Conservation (phyloP, 2,888 invertebrate genomes). For the Stratiomys singularior region DNA sequence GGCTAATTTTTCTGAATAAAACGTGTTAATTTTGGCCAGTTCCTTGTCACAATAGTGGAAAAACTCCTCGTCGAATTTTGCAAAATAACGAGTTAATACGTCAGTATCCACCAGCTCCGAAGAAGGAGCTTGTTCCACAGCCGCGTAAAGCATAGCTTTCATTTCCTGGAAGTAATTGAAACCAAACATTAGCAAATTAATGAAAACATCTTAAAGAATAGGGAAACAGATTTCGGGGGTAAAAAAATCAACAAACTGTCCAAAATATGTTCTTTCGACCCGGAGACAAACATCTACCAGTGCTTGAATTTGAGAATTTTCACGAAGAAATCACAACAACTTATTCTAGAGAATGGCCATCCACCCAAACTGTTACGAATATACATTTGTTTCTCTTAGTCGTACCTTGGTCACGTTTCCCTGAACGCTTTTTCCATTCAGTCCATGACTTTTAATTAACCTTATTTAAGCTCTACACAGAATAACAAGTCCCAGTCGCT, state of each 20-base stretch:
- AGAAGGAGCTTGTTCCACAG: conserved; percentile 81
- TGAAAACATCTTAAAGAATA: too few species aligned
- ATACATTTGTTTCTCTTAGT: not conserved
- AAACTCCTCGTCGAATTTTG: conserved; percentile 85
- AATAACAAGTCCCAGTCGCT: conserved; percentile 23
- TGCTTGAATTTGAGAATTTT: too few species aligned
- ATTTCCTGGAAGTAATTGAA: conserved; percentile 71
- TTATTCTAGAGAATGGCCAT: too few species aligned
- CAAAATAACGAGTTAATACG: conserved; percentile 76
- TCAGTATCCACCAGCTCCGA: conserved; percentile 79
- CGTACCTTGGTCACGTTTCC: not conserved
- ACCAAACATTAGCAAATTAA: not conserved
- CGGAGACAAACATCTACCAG: too few species aligned
- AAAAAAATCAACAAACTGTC: too few species aligned
- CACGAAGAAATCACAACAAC: too few species aligned
- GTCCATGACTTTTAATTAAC: conserved; percentile 21
- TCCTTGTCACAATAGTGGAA: conserved; percentile 87
- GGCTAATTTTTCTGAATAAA: conserved; percentile 89
- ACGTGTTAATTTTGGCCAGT: conserved; percentile 87
- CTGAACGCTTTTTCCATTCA: not conserved
- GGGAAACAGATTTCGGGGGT: too few species aligned
- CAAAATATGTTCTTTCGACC: too few species aligned
- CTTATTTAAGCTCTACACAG: not conserved
- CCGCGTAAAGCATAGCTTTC: conserved; percentile 84
- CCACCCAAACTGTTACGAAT: too few species aligned